These are phyloP conservation scores for Numenius phaeopus DNA, from an alignment of 2,797 vertebrate species.

Conservation along the genomic window DNA sequence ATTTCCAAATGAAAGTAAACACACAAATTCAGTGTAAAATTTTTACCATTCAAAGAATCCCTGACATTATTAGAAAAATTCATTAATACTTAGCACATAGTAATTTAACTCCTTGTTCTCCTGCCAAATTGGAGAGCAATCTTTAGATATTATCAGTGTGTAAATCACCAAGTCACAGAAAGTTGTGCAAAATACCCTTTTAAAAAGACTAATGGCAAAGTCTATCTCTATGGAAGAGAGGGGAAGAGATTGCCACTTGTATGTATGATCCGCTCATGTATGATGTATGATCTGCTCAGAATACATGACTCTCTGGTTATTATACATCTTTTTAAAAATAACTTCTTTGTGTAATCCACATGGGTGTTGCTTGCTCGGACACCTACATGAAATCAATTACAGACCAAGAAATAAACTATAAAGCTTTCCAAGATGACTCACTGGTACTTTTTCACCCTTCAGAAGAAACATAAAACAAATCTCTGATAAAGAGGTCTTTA, in stretches of 20 bases:
- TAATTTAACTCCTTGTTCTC: neutral
- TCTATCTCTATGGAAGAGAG: neutral
- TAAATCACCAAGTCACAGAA: neutral
- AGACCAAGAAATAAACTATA: neutral
- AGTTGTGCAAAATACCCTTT: neutral
- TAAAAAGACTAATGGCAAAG: neutral
- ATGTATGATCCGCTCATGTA: neutral
- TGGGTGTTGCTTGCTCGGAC: neutral
- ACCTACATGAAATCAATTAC: neutral
- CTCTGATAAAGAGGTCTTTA: neutral
- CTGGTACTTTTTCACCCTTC: neutral
- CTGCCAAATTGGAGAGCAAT: neutral
- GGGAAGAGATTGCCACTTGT: neutral
- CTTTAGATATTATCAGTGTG: neutral
- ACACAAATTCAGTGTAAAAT: neutral
- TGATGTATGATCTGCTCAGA: neutral
- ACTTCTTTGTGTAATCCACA: neutral
- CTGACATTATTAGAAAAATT: neutral
- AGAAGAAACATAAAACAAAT: neutral
- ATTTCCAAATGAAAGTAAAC: neutral
- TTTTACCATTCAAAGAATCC: neutral
- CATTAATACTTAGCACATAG: neutral
- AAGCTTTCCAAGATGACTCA: neutral
- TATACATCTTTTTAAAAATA: neutral
- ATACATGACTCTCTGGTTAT: neutral